Base-by-base conservation (phyloP, 2,113 vertebrate genomes). In the Scomber japonicus region DNA sequence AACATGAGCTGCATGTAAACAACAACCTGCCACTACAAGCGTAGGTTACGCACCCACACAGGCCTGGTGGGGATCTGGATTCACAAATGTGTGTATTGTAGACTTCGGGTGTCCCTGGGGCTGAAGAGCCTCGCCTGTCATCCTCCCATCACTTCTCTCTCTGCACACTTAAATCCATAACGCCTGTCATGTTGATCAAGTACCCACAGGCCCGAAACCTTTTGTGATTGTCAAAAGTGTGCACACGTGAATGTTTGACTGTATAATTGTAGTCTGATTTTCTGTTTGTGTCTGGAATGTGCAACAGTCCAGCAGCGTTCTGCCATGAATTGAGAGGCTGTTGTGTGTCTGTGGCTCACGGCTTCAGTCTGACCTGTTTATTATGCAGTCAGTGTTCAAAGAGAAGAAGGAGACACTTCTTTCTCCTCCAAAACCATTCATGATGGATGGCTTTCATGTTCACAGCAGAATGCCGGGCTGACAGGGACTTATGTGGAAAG, bases 1-100 rank as follows among this genome's bases (percentile, higher is more conserved):
- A 93, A 94, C 93, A 94, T 92, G 87, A 93, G 92, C 84, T 88
- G 76, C 88, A 89, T 87, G 90, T 88, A 89, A 93, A 92, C 92
- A 93, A 90, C 89, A 91, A 88, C 88, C 89, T 90, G 89, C 88
- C 89, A 82, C 80, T 80, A 89, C 90, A 86, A 87, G 86, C 88
- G 76, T 83, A 62, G 27, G 56, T 80, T 86, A 85, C 46, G 72
- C 89, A 85, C 91, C 83, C 86, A 91, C 84, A 83, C 85, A 83
- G 86, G 83, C 84, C 87, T 82, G 59, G 49, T 85, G 88, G 88
- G 78, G 62, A 40, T 90, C 78, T 84, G 84, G 54, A 78, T 84
- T 69, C 91, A 88, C 76, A 82, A 72, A 74, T 86, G 85, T 88
- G 84, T 84, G 82, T 82, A 57, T 84, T 84, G 81, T 81, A 77